A percentile compares a stretch with the other conserved stretches of the same genome.
Conservation (phyloP, 2,888 invertebrate genomes). For the Sminthurinus aureus region DNA sequence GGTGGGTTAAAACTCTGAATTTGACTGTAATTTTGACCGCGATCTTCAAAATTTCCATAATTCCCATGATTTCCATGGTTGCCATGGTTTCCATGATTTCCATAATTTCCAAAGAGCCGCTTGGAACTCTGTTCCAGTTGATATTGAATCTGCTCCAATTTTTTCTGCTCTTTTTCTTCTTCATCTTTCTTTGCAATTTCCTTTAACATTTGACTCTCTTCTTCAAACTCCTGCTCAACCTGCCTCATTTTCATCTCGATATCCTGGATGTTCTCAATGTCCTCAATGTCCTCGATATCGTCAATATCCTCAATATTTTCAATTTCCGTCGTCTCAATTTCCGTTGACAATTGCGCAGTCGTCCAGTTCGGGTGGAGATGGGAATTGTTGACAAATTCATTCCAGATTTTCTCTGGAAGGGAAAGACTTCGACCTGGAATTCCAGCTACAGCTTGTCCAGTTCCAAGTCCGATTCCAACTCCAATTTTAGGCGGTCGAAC, state of each 20-base stretch:
- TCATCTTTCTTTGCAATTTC: neutral
- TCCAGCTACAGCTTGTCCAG: neutral
- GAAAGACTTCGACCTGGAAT: constrained; percentile 28
- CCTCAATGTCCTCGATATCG: neutral
- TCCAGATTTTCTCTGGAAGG: constrained; percentile 49
- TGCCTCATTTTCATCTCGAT: neutral
- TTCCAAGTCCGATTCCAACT: neutral
- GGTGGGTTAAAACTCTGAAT: no score
- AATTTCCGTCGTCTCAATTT: neutral
- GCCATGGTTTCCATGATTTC: no score
- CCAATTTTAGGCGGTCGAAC: neutral
- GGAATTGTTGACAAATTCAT: constrained; percentile 33
- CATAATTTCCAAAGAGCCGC: neutral
- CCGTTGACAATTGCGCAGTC: neutral
- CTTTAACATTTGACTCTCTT: neutral
- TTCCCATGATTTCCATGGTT: neutral
- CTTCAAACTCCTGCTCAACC: neutral
- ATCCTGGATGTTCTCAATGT: neutral
- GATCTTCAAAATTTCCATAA: neutral
- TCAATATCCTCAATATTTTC: neutral
- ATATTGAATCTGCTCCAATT: constrained; percentile 4
- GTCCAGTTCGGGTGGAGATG: neutral
- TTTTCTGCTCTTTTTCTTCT: constrained; percentile 1
- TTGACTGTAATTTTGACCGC: no score
- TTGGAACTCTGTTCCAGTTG: constrained; percentile 19